Evolutionary conservation across 2,888 invertebrate species (phyloP).

Genomic region (Cephus pygmeus): DNA sequence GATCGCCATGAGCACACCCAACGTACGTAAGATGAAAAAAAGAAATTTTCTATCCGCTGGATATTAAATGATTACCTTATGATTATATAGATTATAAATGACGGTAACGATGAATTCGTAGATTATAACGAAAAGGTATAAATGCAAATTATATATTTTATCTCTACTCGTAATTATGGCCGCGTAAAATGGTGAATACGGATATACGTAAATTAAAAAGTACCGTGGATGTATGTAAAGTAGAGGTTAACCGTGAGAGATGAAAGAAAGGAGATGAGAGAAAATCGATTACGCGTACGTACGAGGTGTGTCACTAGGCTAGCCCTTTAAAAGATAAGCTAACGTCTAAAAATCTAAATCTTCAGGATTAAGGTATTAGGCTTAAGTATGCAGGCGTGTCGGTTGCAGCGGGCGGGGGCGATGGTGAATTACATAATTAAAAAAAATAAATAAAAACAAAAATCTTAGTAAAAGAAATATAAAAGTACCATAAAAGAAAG

Average conservation of each 20-base stretch:
- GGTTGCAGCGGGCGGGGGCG: constrained; percentile 53
- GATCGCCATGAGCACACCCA: constrained; percentile 41
- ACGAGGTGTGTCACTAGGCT: constrained; percentile 50
- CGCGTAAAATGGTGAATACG: constrained; percentile 45
- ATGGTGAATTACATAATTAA: constrained; percentile 26
- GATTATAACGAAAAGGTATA: constrained; percentile 39
- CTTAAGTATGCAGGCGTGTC: constrained; percentile 51
- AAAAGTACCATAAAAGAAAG: constrained; percentile 15
- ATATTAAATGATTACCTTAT: constrained; percentile 36
- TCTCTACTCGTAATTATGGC: constrained; percentile 55
- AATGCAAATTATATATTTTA: constrained; percentile 61
- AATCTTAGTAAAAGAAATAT: constrained; percentile 19
- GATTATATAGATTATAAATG: constrained; percentile 33
- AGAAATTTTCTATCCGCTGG: constrained; percentile 38
- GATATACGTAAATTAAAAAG: constrained; percentile 45
- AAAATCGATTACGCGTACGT: constrained; percentile 34
- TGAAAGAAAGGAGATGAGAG: constrained; percentile 20
- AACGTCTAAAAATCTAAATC: constrained; percentile 46
- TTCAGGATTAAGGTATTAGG: constrained; percentile 48
- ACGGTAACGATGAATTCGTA: constrained; percentile 35
- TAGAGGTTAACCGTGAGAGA: constrained; percentile 34
- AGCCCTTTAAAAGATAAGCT: constrained; percentile 44
- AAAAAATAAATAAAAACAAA: constrained; percentile 18
- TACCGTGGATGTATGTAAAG: constrained; percentile 50
- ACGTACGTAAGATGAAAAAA: constrained; percentile 38